phyloP scores from a whole-genome alignment of 2,113 vertebrate species.

The Orientallactaga bullata region DNA sequence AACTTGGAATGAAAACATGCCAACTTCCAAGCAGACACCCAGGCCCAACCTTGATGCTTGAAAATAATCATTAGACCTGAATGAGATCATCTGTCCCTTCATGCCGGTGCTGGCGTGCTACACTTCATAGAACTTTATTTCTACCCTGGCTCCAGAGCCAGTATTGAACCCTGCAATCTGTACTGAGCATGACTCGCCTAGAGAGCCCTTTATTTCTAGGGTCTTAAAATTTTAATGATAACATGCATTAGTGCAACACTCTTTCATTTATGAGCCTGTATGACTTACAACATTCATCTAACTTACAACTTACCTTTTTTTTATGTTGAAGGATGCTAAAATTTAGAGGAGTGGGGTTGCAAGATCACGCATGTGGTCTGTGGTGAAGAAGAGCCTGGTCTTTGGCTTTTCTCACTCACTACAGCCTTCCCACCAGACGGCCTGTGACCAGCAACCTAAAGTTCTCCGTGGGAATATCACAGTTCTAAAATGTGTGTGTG shows the following conservation, averaged over 20 bases:
- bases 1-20: slow-evolving; percentile 55
- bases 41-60: neutral
- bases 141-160: neutral
- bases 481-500: neutral
- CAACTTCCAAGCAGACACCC: slow-evolving; percentile 3
- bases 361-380: neutral
- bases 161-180: neutral
- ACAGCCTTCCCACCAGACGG: neutral
- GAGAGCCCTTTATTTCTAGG: neutral
- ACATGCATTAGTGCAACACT: slow-evolving; percentile 14
- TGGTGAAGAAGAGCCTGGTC: neutral
- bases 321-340: neutral
- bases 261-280: slow-evolving; percentile 55
- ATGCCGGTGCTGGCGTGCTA: neutral
- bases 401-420: neutral
- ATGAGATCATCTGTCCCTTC: neutral
- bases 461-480: neutral
- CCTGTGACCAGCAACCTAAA: neutral
- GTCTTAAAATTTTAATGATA: slow-evolving; percentile 66
- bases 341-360: neutral
- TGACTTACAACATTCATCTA: neutral
- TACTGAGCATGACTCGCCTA: neutral
- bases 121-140: neutral
- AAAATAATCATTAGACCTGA: slow-evolving; percentile 43
- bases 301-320: neutral